A percentile compares a stretch with the other conserved stretches of the same genome.
Evolutionary conservation across 2,888 invertebrate species (phyloP).

Genomic region (Octonoba sinensis): DNA sequence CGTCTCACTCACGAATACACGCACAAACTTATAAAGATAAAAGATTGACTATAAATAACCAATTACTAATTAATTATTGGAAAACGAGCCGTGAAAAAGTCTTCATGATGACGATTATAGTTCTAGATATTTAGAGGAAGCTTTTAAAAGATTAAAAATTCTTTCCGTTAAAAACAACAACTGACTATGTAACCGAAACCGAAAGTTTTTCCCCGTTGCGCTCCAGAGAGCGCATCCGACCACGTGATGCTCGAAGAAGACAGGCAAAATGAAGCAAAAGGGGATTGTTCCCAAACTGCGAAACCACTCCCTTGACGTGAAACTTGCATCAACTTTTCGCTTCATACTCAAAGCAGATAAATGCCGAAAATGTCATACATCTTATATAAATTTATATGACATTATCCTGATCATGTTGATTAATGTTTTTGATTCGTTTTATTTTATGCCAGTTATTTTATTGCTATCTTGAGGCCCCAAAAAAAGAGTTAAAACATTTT

Average conservation of each 20-base stretch:
- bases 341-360: too few species aligned
- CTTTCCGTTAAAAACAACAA: conserved; percentile 11
- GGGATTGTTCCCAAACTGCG: background rate
- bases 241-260: background rate
- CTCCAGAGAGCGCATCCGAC: conserved; percentile 2
- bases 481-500: too few species aligned
- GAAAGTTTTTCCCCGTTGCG: conserved; percentile 4
- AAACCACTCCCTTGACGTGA: background rate
- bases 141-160: conserved; percentile 6
- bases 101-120: background rate
- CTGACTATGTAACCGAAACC: conserved; percentile 6
- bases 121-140: background rate
- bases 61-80: background rate
- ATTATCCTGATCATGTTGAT: too few species aligned
- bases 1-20: background rate
- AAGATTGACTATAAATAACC: background rate
- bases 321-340: background rate
- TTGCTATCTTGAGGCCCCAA: too few species aligned
- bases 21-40: background rate
- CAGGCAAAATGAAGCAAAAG: too few species aligned
- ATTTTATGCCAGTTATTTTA: too few species aligned
- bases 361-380: too few species aligned
- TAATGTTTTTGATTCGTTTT: too few species aligned
- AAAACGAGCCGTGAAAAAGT: background rate
- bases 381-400: too few species aligned